Evolutionary conservation across 2,888 invertebrate species (phyloP).

Genomic region (Crematogaster levior): DNA sequence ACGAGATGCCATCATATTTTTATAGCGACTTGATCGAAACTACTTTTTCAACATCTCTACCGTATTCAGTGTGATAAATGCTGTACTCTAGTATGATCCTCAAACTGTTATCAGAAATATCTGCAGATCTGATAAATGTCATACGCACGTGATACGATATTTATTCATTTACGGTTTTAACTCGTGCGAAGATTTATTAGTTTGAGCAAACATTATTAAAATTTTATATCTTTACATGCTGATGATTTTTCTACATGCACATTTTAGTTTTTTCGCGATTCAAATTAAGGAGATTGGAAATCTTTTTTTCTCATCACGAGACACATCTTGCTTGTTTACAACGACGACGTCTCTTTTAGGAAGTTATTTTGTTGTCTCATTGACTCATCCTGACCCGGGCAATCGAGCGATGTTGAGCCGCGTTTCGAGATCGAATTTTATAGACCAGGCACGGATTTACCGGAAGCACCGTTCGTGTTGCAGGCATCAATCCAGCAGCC

Average conservation of each 20-base stretch:
- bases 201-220: background rate
- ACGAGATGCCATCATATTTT: background rate
- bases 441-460: constrained; percentile 28
- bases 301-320: background rate
- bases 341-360: background rate
- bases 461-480: constrained; percentile 63
- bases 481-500: constrained; percentile 87
- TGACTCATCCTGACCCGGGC: background rate
- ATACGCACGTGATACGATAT: too few species aligned
- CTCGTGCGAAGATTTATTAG: background rate
- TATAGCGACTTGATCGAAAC: background rate
- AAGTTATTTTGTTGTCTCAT: background rate
- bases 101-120: background rate
- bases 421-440: constrained; percentile 39
- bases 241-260: background rate
- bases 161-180: background rate
- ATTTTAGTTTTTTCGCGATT: background rate
- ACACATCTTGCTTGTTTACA: background rate
- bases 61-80: background rate
- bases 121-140: background rate
- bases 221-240: background rate
- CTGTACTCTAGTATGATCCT: background rate
- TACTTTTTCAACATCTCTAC: background rate
- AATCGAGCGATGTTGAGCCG: constrained; percentile 7
- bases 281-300: background rate